Conservation (phyloP, 2,888 invertebrate genomes). For the Acanthosepion lycidas region DNA sequence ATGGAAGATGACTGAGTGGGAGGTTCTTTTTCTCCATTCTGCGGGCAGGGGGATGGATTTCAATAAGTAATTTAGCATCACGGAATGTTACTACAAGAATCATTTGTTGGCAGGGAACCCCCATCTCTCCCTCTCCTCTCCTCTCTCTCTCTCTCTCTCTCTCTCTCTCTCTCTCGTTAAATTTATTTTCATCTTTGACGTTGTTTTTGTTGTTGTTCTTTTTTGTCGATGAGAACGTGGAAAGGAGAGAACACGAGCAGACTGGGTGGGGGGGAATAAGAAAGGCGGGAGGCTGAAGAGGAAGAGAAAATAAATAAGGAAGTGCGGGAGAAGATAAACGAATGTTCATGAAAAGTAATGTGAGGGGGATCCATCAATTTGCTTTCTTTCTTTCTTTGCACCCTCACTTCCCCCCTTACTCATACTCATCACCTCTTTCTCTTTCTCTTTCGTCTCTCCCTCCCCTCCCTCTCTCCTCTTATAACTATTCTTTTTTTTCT, state of each 20-base stretch:
- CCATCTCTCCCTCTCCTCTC: rapidly evolving
- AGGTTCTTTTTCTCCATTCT: not conserved
- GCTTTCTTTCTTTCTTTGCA: not conserved
- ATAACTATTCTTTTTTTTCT: not conserved
- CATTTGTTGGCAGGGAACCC: not conserved
- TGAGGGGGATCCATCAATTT: not conserved
- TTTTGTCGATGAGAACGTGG: not conserved
- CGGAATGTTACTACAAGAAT: not conserved
- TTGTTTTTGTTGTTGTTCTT: not conserved
- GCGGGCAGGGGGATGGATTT: not conserved
- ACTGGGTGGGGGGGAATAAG: not conserved
- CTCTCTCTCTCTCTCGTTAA: not conserved
- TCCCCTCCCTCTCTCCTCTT: not conserved
- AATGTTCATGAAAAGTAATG: not conserved
- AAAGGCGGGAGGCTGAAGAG: not conserved
- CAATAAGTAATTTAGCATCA: not conserved
- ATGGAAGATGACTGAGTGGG: not conserved
- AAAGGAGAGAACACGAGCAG: not conserved
- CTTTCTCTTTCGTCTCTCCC: not conserved
- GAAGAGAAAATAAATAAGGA: not conserved
- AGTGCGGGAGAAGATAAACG: not conserved
- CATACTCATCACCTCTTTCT: not conserved
- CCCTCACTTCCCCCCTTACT: not conserved
- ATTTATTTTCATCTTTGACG: not conserved
- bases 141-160: not conserved